These are phyloP conservation scores for Drosophila nebulosa DNA, from an alignment of 1,140 invertebrate genomes.

Conservation along the genomic window DNA sequence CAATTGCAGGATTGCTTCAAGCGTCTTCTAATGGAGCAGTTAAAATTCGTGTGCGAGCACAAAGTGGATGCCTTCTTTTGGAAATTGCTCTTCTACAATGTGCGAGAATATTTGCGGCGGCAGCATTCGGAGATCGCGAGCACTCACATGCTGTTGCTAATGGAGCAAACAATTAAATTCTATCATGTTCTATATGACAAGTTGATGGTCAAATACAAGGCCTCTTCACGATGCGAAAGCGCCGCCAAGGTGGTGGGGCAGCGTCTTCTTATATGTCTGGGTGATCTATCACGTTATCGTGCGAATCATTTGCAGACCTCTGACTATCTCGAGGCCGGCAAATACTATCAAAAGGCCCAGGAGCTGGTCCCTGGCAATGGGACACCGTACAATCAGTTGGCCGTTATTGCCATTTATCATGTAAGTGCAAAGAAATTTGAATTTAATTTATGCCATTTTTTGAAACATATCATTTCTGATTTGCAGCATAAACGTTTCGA, in stretches of 20 bases:
- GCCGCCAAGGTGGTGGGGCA: slow-evolving; percentile 89
- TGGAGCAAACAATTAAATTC: slow-evolving; percentile 81
- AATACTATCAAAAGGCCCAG: slow-evolving; percentile 96
- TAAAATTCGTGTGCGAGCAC: slow-evolving; percentile 93
- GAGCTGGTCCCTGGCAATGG: slow-evolving; percentile 97
- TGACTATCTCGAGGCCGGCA: slow-evolving; percentile 93
- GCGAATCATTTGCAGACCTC: slow-evolving; percentile 91
- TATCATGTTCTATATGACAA: slow-evolving; percentile 50
- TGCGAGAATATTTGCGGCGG: slow-evolving; percentile 90
- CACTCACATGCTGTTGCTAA: slow-evolving; percentile 88
- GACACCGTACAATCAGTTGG: slow-evolving; percentile 95
- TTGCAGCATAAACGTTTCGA: slow-evolving; percentile 94
- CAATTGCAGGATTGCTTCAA: slow-evolving; percentile 87
- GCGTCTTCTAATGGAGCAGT: slow-evolving; percentile 88
- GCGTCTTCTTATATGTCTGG: slow-evolving; percentile 93
- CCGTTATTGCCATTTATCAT: slow-evolving; percentile 93
- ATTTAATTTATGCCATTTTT: background rate
- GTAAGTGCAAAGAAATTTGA: slow-evolving; percentile 84
- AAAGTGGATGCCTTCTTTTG: slow-evolving; percentile 95
- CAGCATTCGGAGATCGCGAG: slow-evolving; percentile 47
- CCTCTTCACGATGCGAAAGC: slow-evolving; percentile 82
- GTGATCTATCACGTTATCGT: slow-evolving; percentile 94
- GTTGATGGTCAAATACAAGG: slow-evolving; percentile 79
- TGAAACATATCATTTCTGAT: slow-evolving; percentile 16
- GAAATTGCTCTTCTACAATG: slow-evolving; percentile 95